A percentile compares a stretch with the other conserved stretches of the same genome.
Evolutionary conservation across 2,888 invertebrate species (phyloP).

Genomic region (Chrysomela aeneicollis): DNA sequence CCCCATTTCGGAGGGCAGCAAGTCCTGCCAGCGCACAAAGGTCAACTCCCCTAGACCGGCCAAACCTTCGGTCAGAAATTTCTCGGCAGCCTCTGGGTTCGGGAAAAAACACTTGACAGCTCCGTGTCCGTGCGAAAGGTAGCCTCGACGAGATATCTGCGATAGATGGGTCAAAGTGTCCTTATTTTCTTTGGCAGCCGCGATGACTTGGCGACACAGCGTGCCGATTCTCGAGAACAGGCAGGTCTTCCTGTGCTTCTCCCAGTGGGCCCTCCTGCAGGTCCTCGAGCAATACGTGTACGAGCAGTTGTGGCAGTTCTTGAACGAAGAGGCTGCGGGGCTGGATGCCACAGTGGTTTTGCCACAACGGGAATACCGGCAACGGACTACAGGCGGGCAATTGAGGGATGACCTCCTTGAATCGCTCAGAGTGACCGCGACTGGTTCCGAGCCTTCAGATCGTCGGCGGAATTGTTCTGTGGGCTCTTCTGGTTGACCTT

Average conservation of each 20-base stretch:
- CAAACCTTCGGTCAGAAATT: constrained; percentile 81
- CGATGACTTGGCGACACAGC: constrained; percentile 85
- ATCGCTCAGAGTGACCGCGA: constrained; percentile 55
- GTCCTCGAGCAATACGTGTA: constrained; percentile 93
- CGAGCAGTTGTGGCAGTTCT: constrained; percentile 94
- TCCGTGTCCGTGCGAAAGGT: constrained; percentile 84
- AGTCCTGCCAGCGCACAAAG: constrained; percentile 84
- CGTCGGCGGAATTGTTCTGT: constrained; percentile 65
- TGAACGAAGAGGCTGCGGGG: constrained; percentile 84
- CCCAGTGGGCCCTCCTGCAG: constrained; percentile 92
- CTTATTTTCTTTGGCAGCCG: constrained; percentile 80
- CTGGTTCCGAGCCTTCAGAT: constrained; percentile 71
- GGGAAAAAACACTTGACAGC: constrained; percentile 92
- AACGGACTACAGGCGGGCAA: constrained; percentile 63
- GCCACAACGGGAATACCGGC: constrained; percentile 82
- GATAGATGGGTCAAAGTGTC: constrained; percentile 81
- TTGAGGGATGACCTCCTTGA: constrained; percentile 72
- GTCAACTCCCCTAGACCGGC: constrained; percentile 80
- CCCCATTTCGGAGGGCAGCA: constrained; percentile 89
- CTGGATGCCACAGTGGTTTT: constrained; percentile 73
- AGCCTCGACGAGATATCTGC: constrained; percentile 83
- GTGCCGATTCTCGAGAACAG: constrained; percentile 90
- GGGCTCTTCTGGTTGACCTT: constrained; percentile 43
- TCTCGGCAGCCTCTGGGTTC: constrained; percentile 85
- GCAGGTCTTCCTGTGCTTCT: constrained; percentile 89